Percentiles rank a stretch among this genome's conserved stretches.
These are phyloP conservation scores for Ceratina calcarata DNA, from an alignment of 1,140 invertebrate species.

Conservation along the genomic window DNA sequence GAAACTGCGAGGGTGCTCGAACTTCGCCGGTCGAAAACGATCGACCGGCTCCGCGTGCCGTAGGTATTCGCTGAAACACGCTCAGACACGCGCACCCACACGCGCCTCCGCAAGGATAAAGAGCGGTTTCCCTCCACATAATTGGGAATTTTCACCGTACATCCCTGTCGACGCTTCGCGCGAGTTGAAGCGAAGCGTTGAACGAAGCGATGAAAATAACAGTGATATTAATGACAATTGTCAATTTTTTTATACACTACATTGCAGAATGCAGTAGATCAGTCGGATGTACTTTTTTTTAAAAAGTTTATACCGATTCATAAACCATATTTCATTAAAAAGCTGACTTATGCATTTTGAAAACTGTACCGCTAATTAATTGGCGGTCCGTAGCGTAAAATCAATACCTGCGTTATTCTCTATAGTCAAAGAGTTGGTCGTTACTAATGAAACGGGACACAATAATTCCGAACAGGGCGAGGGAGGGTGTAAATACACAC, in stretches of 20 bases:
- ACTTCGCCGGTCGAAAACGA: conserved; percentile 62
- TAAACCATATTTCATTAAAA: too few species aligned
- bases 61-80: conserved; percentile 19
- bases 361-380: not conserved
- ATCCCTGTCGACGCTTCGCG: conserved; percentile 31
- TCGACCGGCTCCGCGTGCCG: conserved; percentile 51
- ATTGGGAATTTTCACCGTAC: conserved; percentile 55
- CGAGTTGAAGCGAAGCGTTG: not conserved
- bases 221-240: not conserved
- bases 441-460: conserved; percentile 25
- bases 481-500: conserved; percentile 22
- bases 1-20: conserved; percentile 62
- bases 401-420: too few species aligned
- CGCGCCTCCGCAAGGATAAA: not conserved
- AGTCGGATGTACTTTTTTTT: too few species aligned
- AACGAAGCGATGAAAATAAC: not conserved
- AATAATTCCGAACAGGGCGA: not conserved
- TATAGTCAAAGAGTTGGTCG: not conserved
- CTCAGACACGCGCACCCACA: not conserved
- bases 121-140: conserved; percentile 44
- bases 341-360: too few species aligned
- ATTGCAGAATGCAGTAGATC: too few species aligned
- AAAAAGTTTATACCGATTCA: too few species aligned
- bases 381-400: too few species aligned
- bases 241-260: too few species aligned